Base-by-base conservation (phyloP, 2,113 vertebrate genomes). In the Uropsilus gracilis region DNA sequence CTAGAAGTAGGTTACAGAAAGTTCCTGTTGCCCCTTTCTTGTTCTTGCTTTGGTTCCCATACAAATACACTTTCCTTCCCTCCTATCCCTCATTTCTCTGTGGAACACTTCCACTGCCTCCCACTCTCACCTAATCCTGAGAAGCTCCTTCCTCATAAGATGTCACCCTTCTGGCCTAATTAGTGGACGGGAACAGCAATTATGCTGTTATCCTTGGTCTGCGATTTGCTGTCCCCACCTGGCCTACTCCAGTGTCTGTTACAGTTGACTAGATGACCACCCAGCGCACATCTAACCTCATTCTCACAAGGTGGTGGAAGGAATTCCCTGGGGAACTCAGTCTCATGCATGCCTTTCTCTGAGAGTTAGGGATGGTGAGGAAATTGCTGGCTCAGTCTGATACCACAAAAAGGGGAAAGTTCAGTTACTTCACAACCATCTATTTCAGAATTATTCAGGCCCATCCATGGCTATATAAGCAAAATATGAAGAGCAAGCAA, bases 171-270 rank as follows among this genome's bases (percentile, higher is more conserved):
- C 59, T 13, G 24, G 50, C 14, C 77, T 85, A 55, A 77, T 73
- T 83, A 64, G 66, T 82, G 84, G 72, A 85, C 42, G 14, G 48
- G 30, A 44, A 84, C 53, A 75, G 37, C 75, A 71, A 72, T 46
- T 61, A 81, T 39, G 46, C 46, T 94, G n/a, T n/a, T n/a, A n/a
- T n/a, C 37, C 34, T 30, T 39, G 76, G 55, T 86, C 75, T 89
- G 91, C 88, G 30, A 89, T 96, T 94, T 97, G 91, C 93, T 91
- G 80, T 63, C 88, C 96, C 86, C 96, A 91, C 24, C 84, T 89
- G 95, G 84, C 88, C 42, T 89, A 77, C 32, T 46, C 32, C 34
- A 82, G 61, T 1, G 44, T 68, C 57, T 86, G 22, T 91, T 55
- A 81, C 12, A 2, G 34, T 89, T 82, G 68, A 91, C 46, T 61